Evolutionary conservation across 2,797 vertebrate species (phyloP).

Genomic region (Chaenodraco wilsoni): DNA sequence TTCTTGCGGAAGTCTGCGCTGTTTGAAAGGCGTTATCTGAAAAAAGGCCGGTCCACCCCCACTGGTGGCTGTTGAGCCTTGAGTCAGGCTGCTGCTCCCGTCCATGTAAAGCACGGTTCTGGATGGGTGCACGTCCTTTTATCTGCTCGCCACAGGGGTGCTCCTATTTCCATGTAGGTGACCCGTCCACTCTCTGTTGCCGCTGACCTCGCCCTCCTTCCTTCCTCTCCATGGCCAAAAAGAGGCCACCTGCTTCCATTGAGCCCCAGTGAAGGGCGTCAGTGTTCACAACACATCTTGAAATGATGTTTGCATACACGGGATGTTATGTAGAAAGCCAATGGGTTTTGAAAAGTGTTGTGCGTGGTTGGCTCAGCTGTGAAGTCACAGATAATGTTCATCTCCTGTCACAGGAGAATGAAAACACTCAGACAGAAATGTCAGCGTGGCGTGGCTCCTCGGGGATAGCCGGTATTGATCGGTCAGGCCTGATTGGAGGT

Average conservation of each 20-base stretch:
- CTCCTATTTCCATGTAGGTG: slow-evolving; percentile 75
- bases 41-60: slow-evolving; percentile 10
- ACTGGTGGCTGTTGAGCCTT: slow-evolving; percentile 1
- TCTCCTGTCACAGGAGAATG: slow-evolving; percentile 44
- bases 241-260: slow-evolving; percentile 69
- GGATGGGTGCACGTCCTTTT: slow-evolving; percentile 76
- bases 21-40: slow-evolving; percentile 65
- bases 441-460: slow-evolving; percentile 52
- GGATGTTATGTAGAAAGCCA: slow-evolving; percentile 16
- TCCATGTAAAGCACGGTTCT: slow-evolving; percentile 73
- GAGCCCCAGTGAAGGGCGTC: slow-evolving; percentile 53
- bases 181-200: slow-evolving; percentile 68
- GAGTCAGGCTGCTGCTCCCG: slow-evolving; percentile 50
- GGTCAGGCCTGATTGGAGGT: slow-evolving; percentile 78
- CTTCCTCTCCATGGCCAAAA: slow-evolving; percentile 34
- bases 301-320: slow-evolving; percentile 62
- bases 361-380: slow-evolving; percentile 56
- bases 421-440: slow-evolving; percentile 51
- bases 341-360: not conserved
- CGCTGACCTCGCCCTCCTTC: slow-evolving; percentile 72
- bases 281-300: slow-evolving; percentile 7
- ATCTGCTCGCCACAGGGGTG: slow-evolving; percentile 72
- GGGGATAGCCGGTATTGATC: slow-evolving; percentile 76
- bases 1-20: slow-evolving; percentile 56
- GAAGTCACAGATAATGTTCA: slow-evolving; percentile 48